Conservation (phyloP, 2,113 vertebrate species). For the Plecturocebus donacophilus region DNA sequence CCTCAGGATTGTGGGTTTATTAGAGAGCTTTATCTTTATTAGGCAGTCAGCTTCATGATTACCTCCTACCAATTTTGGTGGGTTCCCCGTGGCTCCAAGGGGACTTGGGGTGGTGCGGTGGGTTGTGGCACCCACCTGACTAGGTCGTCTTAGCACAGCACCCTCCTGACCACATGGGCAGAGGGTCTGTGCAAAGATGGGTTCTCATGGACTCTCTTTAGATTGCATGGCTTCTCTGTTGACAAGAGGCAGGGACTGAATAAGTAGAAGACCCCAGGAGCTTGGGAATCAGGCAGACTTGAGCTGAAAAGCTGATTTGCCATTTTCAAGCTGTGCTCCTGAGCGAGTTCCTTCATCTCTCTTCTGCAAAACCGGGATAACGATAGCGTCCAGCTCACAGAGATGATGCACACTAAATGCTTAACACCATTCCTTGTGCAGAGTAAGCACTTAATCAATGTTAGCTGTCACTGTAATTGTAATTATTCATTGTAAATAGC, state of each 20-base stretch:
- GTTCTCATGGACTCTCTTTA: not conserved
- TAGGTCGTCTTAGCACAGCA: not conserved
- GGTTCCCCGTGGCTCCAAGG: not conserved
- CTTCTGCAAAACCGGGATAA: not conserved
- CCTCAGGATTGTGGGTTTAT: slow-evolving; percentile 36
- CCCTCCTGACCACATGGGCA: not conserved
- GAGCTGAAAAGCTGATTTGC: not conserved
- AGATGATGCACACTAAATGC: not conserved
- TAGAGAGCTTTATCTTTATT: slow-evolving; percentile 65
- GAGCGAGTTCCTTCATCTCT: not conserved
- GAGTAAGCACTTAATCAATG: not conserved
- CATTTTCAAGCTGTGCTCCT: not conserved
- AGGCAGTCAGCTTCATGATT: not conserved
- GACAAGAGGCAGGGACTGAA: not conserved
- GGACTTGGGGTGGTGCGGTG: not conserved
- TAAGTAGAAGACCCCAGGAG: not conserved
- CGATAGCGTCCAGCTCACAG: not conserved
- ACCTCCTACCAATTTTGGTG: not conserved
- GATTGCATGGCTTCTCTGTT: not conserved
- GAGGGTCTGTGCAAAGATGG: not conserved
- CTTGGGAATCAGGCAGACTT: not conserved
- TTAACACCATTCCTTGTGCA: not conserved
- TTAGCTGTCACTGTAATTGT: not conserved
- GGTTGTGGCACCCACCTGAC: too few species aligned
- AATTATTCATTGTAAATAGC: slow-evolving; percentile 24